Base-by-base conservation (phyloP, 2,113 vertebrate genomes). In the Hippoglossus stenolepis region DNA sequence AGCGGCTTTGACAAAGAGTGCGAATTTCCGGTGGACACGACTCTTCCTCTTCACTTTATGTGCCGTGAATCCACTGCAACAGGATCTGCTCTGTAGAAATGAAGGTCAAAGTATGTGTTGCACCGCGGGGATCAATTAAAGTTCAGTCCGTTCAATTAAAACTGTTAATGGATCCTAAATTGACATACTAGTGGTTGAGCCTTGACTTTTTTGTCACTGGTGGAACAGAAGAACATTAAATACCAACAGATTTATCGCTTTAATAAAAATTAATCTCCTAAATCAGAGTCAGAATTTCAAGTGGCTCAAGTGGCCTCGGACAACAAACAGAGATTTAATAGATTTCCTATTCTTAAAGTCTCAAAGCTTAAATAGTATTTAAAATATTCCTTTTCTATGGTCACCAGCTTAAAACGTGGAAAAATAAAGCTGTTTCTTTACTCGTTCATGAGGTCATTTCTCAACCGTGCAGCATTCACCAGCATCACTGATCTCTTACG, bases 191-290 rank as follows among this genome's bases (percentile, higher is more conserved):
- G 24, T 12, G 51, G 6, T 14, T 11, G 9, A 47, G 8, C 24
- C 7, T 49, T 0, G 5, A 11, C n/a, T 4, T 77, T 59, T 60
- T 69, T 12, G 23, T 66, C 24, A 45, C 24, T 65, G 35, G 75
- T 58, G 18, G 24, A 63, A 67, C 3, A 67, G 47, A 73, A 60
- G 0, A 47, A 53, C 24, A 26, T 66, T 72, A 59, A 58, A 78
- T 58, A 57, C 40, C 21, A 14, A n/a, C 15, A 58, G 20, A 82
- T 79, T 76, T 61, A 82, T 6, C 64, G 65, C 57, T 45, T 73
- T 24, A 61, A 63, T 73, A 59, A 69, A 60, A 79, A 73, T 58
- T 57, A 70, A 56, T 61, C 40, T 51, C 58, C 18, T 78, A 56
- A 64, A 74, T 85, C 20, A 1, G 1, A 66, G 28, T 18, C 20